phyloP scores from a whole-genome alignment of 2,797 vertebrate species.

The Sebastes vulpes region DNA sequence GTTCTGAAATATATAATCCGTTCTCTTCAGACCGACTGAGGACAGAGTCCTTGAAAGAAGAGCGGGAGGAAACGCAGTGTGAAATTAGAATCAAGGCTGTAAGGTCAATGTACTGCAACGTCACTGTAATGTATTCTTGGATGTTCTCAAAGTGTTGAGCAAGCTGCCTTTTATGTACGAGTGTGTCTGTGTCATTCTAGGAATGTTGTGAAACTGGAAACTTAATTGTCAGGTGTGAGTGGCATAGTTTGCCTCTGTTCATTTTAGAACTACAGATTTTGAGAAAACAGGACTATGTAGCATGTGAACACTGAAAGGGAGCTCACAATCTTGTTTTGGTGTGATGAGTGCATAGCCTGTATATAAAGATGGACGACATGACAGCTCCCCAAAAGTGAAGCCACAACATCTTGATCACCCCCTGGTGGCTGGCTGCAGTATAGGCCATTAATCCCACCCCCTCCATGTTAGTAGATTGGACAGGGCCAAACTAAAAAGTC shows the following conservation, averaged over 20 bases:
- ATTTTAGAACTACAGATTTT: too few relatives aligned
- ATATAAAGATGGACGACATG: neutral
- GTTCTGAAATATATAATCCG: slow-evolving; percentile 7
- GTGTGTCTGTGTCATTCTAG: neutral
- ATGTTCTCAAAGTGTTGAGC: neutral
- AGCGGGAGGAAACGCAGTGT: neutral
- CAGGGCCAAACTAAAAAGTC: too few relatives aligned
- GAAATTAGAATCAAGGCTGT: slow-evolving; percentile 18
- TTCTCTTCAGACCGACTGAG: neutral
- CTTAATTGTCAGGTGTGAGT: neutral
- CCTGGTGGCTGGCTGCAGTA: neutral
- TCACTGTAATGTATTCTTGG: neutral
- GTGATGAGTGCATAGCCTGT: too few relatives aligned
- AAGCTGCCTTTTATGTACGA: neutral
- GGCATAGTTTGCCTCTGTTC: too few relatives aligned
- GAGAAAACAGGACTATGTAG: too few relatives aligned
- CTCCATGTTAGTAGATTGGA: too few relatives aligned
- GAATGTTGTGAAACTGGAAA: neutral
- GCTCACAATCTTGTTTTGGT: too few relatives aligned
- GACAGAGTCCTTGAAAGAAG: slow-evolving; percentile 3
- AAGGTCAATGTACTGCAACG: slow-evolving; percentile 1
- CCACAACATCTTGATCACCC: neutral
- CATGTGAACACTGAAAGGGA: too few relatives aligned
- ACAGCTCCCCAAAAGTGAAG: neutral
- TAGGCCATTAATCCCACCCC: neutral